These are phyloP conservation scores for Archips crataeganus DNA, from an alignment of 2,888 invertebrate genomes.

Conservation along the genomic window DNA sequence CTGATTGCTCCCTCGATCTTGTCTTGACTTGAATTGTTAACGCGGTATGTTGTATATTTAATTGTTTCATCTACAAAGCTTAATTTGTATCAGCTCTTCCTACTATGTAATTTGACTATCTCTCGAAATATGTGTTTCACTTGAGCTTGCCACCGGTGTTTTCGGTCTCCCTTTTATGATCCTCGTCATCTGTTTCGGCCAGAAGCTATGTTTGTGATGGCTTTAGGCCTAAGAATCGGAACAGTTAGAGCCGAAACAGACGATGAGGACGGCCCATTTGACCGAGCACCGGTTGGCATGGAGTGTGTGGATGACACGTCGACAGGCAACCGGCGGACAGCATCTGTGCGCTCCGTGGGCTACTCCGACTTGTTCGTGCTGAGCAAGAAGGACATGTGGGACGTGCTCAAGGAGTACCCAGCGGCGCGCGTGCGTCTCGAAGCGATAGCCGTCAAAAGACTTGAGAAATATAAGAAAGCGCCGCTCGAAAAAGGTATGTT, in stretches of 20 bases:
- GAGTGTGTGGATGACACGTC: conserved; percentile 86
- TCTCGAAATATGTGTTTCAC: conserved; percentile 31
- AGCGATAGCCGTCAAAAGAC: conserved; percentile 98
- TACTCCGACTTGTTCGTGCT: conserved; percentile 99
- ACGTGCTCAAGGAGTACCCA: conserved; percentile 98
- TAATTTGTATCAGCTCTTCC: conserved; percentile 47
- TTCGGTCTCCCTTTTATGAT: conserved; percentile 58
- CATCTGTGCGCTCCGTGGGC: conserved; percentile 98
- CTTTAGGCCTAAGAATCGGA: neutral
- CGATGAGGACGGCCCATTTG: conserved; percentile 54
- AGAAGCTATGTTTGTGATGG: conserved; percentile 39
- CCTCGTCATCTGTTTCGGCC: conserved; percentile 58
- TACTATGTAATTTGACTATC: conserved; percentile 42
- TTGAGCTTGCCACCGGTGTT: conserved; percentile 63
- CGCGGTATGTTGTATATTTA: conserved; percentile 54
- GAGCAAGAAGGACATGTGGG: conserved; percentile 99
- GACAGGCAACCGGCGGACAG: conserved; percentile 98
- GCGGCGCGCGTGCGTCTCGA: conserved; percentile 97
- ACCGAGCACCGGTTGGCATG: conserved; percentile 81
- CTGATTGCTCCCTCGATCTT: conserved; percentile 61
- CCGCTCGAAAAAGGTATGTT: conserved; percentile 94
- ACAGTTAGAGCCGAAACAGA: conserved; percentile 56
- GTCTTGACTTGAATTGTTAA: conserved; percentile 47
- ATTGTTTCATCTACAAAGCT: conserved; percentile 57
- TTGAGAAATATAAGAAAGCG: conserved; percentile 98